These are phyloP conservation scores for Microtus montanus DNA, from an alignment of 2,113 vertebrate genomes.

Conservation along the genomic window DNA sequence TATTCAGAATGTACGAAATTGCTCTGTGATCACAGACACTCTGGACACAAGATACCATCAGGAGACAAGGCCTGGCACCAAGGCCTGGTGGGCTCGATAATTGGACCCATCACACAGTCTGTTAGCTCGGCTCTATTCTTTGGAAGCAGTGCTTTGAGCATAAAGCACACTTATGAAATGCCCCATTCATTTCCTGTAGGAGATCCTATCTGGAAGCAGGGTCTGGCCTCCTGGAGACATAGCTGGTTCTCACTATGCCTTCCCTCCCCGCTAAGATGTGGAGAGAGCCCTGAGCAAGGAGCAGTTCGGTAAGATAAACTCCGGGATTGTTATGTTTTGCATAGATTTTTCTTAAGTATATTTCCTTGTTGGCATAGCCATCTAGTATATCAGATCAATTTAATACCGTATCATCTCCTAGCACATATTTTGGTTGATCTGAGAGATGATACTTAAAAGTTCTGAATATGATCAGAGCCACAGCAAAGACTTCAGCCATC, in stretches of 20 bases:
- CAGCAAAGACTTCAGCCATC: not conserved
- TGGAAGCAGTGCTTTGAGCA: not conserved
- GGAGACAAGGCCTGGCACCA: not conserved
- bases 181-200: constrained; percentile 73
- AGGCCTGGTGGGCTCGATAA: not conserved
- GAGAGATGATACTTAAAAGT: not conserved
- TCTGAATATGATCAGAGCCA: not conserved
- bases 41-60: not conserved
- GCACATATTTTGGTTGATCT: constrained; percentile 1
- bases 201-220: constrained; percentile 63
- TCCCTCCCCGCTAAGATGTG: not conserved
- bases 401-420: not conserved
- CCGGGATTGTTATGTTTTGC: not conserved
- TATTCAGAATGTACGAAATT: not conserved
- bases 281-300: not conserved
- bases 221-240: constrained; percentile 17
- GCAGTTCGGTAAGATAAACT: not conserved
- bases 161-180: constrained; percentile 55
- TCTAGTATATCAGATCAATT: not conserved
- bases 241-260: not conserved
- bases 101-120: not conserved
- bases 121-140: not conserved
- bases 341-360: not conserved
- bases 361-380: not conserved
- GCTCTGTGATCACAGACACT: not conserved